Evolutionary conservation across 2,888 invertebrate species (phyloP).

Genomic region (Amiota minor): DNA sequence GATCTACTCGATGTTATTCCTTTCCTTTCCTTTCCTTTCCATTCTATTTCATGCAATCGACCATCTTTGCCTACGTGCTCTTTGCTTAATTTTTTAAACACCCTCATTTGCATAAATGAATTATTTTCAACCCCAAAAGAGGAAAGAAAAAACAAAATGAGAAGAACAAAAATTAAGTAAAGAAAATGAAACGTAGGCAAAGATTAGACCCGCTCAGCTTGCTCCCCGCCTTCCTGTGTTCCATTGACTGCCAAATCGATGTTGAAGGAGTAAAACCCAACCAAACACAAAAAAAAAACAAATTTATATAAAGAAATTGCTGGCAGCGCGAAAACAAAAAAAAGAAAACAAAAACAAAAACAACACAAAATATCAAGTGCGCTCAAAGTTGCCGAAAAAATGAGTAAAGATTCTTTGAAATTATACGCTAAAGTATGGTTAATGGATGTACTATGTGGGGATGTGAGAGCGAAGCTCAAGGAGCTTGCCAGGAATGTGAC

Average conservation of each 20-base stretch:
- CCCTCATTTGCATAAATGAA: conserved; percentile 70
- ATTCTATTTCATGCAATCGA: background rate
- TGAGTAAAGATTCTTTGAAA: conserved; percentile 7
- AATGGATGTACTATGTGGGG: background rate
- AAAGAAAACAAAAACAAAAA: conserved; percentile 45
- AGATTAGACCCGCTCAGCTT: conserved; percentile 27
- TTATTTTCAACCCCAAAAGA: conserved; percentile 67
- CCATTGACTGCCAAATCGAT: conserved; percentile 42
- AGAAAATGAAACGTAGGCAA: conserved; percentile 22
- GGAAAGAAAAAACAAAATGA: conserved; percentile 34
- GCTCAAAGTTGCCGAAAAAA: conserved; percentile 13
- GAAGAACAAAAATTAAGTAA: conserved; percentile 38
- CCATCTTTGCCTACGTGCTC: conserved; percentile 56
- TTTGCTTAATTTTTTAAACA: conserved; percentile 67
- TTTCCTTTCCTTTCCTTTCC: background rate
- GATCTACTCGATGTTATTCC: background rate
- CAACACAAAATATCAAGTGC: conserved; percentile 23
- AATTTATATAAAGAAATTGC: conserved; percentile 44
- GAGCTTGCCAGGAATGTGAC: background rate
- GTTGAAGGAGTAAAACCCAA: conserved; percentile 36
- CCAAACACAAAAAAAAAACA: conserved; percentile 13
- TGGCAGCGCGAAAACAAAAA: conserved; percentile 61
- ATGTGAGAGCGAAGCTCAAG: too few species aligned
- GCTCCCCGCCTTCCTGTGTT: too few species aligned
- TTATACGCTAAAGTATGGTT: background rate